phyloP scores from a whole-genome alignment of 64 coral and sea anemone species.

The Trachythela sp. region DNA sequence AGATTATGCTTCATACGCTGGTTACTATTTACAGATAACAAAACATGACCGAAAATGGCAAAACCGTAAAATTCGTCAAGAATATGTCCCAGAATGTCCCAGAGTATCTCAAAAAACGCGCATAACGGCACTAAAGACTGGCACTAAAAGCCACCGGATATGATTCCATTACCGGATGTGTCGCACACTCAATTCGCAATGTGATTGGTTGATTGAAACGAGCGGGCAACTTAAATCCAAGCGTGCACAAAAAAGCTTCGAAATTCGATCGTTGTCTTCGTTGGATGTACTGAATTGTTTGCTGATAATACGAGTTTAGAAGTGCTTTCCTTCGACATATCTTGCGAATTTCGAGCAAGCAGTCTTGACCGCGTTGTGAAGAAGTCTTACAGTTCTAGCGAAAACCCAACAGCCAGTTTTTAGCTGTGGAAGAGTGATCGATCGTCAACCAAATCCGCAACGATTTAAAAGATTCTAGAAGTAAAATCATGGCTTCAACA shows the following conservation, averaged over 20 bases:
- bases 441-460: neutral
- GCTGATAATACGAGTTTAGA: neutral
- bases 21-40: too few species aligned
- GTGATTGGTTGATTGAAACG: conserved; percentile 2
- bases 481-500: neutral
- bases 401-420: neutral
- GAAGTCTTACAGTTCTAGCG: neutral
- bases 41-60: too few species aligned
- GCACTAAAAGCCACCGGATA: too few species aligned
- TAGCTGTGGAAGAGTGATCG: neutral
- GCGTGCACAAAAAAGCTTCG: neutral
- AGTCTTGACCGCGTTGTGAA: neutral
- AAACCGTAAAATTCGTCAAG: too few species aligned
- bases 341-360: neutral
- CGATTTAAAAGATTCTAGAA: neutral
- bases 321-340: neutral
- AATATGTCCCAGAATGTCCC: too few species aligned
- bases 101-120: too few species aligned
- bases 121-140: too few species aligned
- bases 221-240: conserved; percentile 24
- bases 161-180: neutral
- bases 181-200: neutral
- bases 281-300: neutral
- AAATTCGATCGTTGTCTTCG: conserved; percentile 1
- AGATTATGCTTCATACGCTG: too few species aligned